Evolutionary conservation across 2,113 vertebrate species (phyloP).

Genomic region (Cheilinus undulatus): DNA sequence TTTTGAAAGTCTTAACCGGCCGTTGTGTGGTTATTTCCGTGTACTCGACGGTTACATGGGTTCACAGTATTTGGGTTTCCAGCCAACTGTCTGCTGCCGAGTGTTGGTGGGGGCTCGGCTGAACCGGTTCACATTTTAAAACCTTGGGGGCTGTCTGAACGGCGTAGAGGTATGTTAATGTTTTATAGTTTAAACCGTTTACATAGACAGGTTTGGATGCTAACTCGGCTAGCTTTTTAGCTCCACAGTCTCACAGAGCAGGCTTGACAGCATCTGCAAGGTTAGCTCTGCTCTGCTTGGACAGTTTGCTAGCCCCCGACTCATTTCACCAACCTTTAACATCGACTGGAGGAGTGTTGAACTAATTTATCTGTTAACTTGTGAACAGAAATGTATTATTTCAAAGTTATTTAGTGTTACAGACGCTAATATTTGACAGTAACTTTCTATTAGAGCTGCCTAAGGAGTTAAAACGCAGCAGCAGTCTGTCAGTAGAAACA

Average conservation of each 20-base stretch:
- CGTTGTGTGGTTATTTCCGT: not conserved
- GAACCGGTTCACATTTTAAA: slow-evolving; percentile 26
- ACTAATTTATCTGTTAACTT: not conserved
- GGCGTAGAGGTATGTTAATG: slow-evolving; percentile 56
- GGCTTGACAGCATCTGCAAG: slow-evolving; percentile 59
- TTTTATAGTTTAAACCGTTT: not conserved
- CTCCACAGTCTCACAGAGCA: slow-evolving; percentile 11
- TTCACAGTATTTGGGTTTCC: slow-evolving; percentile 34
- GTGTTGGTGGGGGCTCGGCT: slow-evolving; percentile 39
- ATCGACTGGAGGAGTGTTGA: not conserved
- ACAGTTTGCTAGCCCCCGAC: slow-evolving; percentile 42
- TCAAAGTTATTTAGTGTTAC: not conserved
- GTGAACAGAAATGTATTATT: not conserved
- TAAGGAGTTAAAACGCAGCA: not conserved
- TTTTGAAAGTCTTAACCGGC: slow-evolving; percentile 49
- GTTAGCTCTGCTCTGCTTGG: slow-evolving; percentile 52
- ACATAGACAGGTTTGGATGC: slow-evolving; percentile 2
- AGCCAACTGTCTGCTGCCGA: slow-evolving; percentile 52
- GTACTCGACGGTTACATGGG: not conserved
- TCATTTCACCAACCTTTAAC: slow-evolving; percentile 34
- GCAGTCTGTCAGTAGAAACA: not conserved
- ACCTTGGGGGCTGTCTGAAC: slow-evolving; percentile 12
- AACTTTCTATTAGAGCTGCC: not conserved
- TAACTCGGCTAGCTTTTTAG: slow-evolving; percentile 48
- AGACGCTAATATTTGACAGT: no score